phyloP scores from a whole-genome alignment of 2,888 invertebrate species.

The Epistrophe grossulariae region DNA sequence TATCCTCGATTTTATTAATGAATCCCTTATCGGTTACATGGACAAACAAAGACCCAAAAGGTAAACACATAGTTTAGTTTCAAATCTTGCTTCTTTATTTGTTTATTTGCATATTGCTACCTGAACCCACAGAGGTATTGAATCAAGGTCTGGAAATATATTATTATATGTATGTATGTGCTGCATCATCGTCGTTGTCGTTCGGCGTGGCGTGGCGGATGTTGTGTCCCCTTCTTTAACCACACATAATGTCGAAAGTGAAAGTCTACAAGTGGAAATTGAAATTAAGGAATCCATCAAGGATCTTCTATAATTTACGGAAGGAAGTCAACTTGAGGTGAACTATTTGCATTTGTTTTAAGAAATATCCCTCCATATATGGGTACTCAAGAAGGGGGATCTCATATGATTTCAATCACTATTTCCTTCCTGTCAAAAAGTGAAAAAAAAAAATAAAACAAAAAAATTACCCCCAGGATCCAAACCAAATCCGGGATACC shows the following conservation, averaged over 20 bases:
- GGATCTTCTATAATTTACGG: constrained; percentile 27
- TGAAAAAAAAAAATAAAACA: background rate
- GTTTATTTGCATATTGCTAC: constrained; percentile 55
- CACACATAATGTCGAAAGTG: constrained; percentile 34
- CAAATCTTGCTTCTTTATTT: constrained; percentile 51
- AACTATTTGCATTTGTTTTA: constrained; percentile 52
- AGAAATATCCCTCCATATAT: background rate
- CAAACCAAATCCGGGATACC: constrained; percentile 6
- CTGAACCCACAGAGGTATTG: constrained; percentile 23
- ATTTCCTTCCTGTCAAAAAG: constrained; percentile 17
- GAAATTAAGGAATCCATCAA: constrained; percentile 44
- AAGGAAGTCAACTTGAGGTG: constrained; percentile 64
- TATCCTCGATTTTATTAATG: constrained; percentile 57
- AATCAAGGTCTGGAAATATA: background rate
- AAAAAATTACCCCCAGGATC: constrained; percentile 54
- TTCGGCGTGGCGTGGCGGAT: constrained; percentile 38
- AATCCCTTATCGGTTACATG: constrained; percentile 58
- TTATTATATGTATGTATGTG: background rate
- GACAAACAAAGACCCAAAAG: constrained; percentile 43
- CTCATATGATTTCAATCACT: background rate
- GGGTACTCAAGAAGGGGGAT: constrained; percentile 19
- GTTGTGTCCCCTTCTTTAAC: constrained; percentile 45
- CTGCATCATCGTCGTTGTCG: background rate
- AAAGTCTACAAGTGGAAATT: constrained; percentile 15
- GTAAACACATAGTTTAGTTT: constrained; percentile 23